Evolutionary conservation across 2,797 vertebrate genomes (phyloP).

Genomic region (Pangasius sanitwongsei): DNA sequence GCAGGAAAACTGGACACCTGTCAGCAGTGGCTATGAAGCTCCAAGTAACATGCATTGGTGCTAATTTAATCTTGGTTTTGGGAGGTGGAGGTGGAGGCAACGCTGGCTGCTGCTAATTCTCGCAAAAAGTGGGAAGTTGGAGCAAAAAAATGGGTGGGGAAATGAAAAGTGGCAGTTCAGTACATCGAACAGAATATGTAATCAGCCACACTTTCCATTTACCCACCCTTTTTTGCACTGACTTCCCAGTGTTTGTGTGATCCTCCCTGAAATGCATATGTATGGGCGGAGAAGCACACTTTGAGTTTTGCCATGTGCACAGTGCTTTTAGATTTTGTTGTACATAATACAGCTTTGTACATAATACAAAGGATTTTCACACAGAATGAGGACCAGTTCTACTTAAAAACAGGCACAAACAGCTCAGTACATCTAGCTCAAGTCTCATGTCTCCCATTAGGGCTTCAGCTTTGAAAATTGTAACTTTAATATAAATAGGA

Average conservation of each 20-base stretch:
- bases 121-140: neutral
- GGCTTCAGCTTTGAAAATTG: neutral
- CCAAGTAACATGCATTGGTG: neutral
- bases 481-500: neutral
- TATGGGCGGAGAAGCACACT: neutral
- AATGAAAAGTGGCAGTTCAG: conserved; percentile 14
- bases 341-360: neutral
- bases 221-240: neutral
- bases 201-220: neutral
- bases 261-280: neutral
- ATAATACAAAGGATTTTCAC: neutral
- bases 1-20: conserved; percentile 1
- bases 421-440: neutral
- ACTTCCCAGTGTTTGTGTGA: neutral
- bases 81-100: neutral
- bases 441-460: neutral
- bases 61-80: neutral
- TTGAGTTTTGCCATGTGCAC: too few species aligned
- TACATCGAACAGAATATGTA: conserved; percentile 16
- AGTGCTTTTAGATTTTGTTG: neutral
- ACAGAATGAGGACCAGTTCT: neutral
- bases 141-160: neutral
- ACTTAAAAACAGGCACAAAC: neutral
- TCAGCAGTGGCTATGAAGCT: neutral
- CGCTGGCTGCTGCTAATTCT: neutral